A percentile compares a stretch with the other conserved stretches of the same genome.
Conservation (phyloP, 2,888 invertebrate species). For the Leucozona laternaria region DNA sequence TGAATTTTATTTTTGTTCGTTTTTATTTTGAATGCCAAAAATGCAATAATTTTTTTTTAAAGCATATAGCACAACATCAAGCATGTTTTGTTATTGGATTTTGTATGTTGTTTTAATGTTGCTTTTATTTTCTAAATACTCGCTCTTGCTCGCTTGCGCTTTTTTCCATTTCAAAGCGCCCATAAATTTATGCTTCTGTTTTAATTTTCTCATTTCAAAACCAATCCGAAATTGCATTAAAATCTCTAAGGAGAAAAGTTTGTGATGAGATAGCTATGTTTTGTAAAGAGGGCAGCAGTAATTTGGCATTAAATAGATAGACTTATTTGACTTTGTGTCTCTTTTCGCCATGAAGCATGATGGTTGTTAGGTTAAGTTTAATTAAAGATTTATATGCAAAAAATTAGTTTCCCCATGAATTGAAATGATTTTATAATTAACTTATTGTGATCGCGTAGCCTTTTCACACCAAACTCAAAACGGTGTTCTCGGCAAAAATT, state of each 20-base stretch:
- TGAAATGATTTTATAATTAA: no score
- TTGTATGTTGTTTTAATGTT: constrained; percentile 1
- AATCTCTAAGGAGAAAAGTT: background rate
- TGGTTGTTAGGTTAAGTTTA: no score
- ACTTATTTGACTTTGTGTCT: no score
- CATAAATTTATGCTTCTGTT: background rate
- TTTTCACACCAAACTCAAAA: no score
- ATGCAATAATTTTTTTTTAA: constrained; percentile 14
- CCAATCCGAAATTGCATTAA: background rate
- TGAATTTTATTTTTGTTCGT: constrained; percentile 48
- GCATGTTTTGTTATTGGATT: constrained; percentile 21
- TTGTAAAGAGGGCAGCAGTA: no score
- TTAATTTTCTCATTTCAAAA: background rate
- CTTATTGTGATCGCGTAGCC: no score
- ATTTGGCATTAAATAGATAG: no score
- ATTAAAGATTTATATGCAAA: no score
- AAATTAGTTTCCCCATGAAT: no score
- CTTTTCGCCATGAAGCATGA: no score
- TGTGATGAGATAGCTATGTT: no score
- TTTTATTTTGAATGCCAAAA: constrained; percentile 14
- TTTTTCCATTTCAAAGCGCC: background rate
- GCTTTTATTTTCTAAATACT: background rate
- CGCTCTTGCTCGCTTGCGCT: background rate
- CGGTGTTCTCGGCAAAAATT: no score
- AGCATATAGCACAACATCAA: constrained; percentile 4